These are phyloP conservation scores for Xylocopa sonorina DNA, from an alignment of 1,140 invertebrate genomes.

Conservation along the genomic window DNA sequence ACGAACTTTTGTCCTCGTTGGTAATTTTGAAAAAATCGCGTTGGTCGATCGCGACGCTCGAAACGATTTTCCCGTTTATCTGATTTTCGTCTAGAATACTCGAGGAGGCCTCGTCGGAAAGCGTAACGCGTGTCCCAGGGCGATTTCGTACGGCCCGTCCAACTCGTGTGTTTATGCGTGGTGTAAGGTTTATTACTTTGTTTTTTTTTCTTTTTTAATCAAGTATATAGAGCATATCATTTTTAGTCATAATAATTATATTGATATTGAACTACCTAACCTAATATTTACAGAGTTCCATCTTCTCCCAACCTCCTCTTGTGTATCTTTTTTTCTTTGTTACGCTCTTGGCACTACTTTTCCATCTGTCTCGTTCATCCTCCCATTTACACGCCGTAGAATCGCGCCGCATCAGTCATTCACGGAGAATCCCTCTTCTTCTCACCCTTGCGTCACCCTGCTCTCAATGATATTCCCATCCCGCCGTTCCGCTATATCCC, in stretches of 20 bases:
- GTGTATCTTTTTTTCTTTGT: constrained; percentile 27
- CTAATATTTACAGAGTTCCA: constrained; percentile 79
- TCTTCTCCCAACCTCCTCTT: neutral
- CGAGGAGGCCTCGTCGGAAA: constrained; percentile 11
- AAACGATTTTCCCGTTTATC: neutral
- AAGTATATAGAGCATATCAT: constrained; percentile 77
- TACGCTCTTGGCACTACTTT: constrained; percentile 78
- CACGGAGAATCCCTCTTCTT: neutral
- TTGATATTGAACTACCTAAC: constrained; percentile 80
- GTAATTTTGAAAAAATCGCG: neutral
- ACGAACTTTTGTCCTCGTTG: no score
- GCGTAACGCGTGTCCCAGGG: constrained; percentile 56
- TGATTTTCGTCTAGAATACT: neutral
- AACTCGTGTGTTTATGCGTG: constrained; percentile 72
- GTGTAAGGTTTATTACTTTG: constrained; percentile 67
- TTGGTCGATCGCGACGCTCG: constrained; percentile 6
- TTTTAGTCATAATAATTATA: constrained; percentile 78
- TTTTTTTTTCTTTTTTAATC: no score
- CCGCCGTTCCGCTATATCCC: neutral
- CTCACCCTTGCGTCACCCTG: neutral
- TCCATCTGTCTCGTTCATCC: constrained; percentile 35
- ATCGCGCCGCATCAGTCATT: constrained; percentile 6
- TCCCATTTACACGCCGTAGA: neutral
- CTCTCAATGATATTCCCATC: neutral
- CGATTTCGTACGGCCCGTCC: constrained; percentile 66